Evolutionary conservation across 2,113 vertebrate species (phyloP), one percentile per base, ranked within the genome.

Genomic region (Anarhynchus alexandrinus): DNA sequence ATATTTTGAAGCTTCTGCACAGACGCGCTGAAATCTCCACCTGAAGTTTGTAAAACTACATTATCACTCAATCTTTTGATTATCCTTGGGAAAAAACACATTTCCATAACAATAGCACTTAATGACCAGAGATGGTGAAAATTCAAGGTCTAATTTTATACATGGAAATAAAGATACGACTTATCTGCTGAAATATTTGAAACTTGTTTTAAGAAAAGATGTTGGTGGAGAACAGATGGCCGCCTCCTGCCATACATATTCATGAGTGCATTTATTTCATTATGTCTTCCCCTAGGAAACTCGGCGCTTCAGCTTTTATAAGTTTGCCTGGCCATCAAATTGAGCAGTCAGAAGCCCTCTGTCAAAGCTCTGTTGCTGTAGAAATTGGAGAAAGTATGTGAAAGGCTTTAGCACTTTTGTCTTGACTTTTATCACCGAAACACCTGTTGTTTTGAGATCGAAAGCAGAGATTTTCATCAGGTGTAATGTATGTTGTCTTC

Each of bases 221-320:
- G 95, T 59, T 94, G 92, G 95, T 97, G 78, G 88, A 25, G 96
- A 98, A 97, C 98, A 98, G 98, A 98, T 98, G 97, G 98, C 93
- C 14, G 82, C 77, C 93, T 95, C 88, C 66, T 25, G 12, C 34
- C 93, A 98, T 98, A 65, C 97, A 98, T 98, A 98, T 98, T 98
- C 98, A 98, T 98, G 97, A 98, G 91, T 23, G 80, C 92, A 90
- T 97, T 97, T 94, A 97, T 97, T 97, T 97, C 98, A 97, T 97
- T 97, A 94, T 97, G 93, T 10, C 74, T 62, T 97, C 97, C 97
- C 97, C 95, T 96, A 95, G 98, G 98, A 98, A 97, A 96, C 95
- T 93, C 88, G 4, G 65, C 14, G 20, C 95, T 96, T 97, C 96
- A 84, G 97, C 96, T 97, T 96, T 90, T 97, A 76, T 97, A 95